Evolutionary conservation across 2,113 vertebrate genomes (phyloP).

Genomic region (Planiliza haematocheilus): DNA sequence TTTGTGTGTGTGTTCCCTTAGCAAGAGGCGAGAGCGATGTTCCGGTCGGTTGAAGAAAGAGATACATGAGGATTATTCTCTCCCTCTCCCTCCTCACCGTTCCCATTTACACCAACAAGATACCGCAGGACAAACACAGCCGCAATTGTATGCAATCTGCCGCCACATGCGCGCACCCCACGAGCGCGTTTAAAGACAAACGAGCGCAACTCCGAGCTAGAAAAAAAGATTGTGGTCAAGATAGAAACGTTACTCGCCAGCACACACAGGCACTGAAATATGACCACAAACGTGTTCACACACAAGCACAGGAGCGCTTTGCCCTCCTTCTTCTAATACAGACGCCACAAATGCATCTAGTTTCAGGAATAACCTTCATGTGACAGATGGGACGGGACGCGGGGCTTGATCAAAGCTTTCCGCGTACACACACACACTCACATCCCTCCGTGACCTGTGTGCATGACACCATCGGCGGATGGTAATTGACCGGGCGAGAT

Average conservation of each 20-base stretch:
- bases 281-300: conserved; percentile 1
- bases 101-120: conserved; percentile 65
- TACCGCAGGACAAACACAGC: conserved; percentile 59
- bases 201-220: conserved; percentile 1
- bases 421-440: conserved; percentile 7
- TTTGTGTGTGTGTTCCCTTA: conserved; percentile 40
- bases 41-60: conserved; percentile 74
- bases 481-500: conserved; percentile 66
- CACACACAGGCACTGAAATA: background rate
- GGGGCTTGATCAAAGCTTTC: conserved; percentile 31
- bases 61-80: conserved; percentile 75
- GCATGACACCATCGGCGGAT: conserved; percentile 49
- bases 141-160: conserved; percentile 40
- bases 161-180: background rate
- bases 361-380: conserved; percentile 69
- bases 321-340: conserved; percentile 4
- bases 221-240: conserved; percentile 9
- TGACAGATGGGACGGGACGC: conserved; percentile 66
- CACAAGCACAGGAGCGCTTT: background rate
- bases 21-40: conserved; percentile 61
- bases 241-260: conserved; percentile 8
- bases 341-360: conserved; percentile 37
- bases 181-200: conserved; percentile 21
- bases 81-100: conserved; percentile 30
- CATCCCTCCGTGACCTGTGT: conserved; percentile 47